Base-by-base conservation (phyloP, 2,888 invertebrate species). In the Piscicola geometra region DNA sequence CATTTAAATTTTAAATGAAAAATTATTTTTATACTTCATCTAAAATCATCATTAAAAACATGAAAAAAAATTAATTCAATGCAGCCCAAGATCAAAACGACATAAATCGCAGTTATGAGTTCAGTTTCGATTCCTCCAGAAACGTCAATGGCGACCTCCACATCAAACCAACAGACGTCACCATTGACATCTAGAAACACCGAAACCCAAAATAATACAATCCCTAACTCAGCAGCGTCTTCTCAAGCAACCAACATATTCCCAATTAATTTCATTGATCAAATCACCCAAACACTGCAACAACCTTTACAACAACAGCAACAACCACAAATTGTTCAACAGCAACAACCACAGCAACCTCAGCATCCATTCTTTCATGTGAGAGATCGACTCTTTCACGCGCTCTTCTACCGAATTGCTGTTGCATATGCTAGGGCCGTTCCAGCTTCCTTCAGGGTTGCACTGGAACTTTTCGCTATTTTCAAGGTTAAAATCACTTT, bases 301-400 rank as follows among this genome's bases (percentile, higher is more conserved):
- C n/a, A 5, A 21, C 30, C 30, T 12, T n/a, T 28, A n/a, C 5
- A 12, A 32, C 60, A 56, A 21, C 60, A 56, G 25, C 60, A 56
- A 21, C 73, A 32, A 30, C 75, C 50, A 15, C 75, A 71, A n/a
- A n/a, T n/a, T n/a, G n/a, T n/a, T n/a, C n/a, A n/a, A n/a, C 60
- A 56, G 25, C 60, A 56, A 21, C 60, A 56, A 21, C 73, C 36
- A 30, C 75, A 64, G 12, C 75, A 71, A n/a, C 80, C 80, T 60
- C 80, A 81, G 56, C 84, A 84, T 76, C 84, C 84, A 1, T 79
- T 84, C 35, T 78, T 84, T 36, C 84, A 84, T 81, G 92, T 95
- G 77, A 88, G 96, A 81, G 95, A 96, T 85, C 89, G 95, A 80
- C 87, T 97, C 75, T 97, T 97, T 85, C 93, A 96, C 87, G 94